Conservation (phyloP, 2,888 invertebrate species). For the Thereva unica region DNA sequence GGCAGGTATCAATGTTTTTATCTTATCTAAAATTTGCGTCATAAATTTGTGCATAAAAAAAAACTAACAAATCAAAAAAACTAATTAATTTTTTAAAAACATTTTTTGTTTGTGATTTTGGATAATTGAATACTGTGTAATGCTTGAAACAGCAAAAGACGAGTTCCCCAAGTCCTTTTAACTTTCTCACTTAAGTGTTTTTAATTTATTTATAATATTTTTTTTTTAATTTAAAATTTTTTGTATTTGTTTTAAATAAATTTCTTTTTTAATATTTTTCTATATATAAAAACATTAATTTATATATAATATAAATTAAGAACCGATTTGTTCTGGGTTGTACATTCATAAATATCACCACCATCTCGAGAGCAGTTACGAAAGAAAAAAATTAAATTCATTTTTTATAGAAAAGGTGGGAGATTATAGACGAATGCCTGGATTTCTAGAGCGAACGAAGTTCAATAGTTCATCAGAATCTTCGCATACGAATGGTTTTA, state of each 20-base stretch:
- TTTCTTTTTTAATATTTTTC: conserved; percentile 24
- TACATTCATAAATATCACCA: conserved; percentile 10
- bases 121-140: too few relatives aligned
- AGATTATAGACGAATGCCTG: conserved; percentile 75
- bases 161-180: too few relatives aligned
- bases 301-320: conserved; percentile 35
- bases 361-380: background rate
- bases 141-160: too few relatives aligned
- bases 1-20: conserved; percentile 7
- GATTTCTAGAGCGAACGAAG: conserved; percentile 88
- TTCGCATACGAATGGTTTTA: conserved; percentile 87
- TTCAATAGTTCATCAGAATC: conserved; percentile 88
- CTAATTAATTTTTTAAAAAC: too few relatives aligned
- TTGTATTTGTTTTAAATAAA: too few relatives aligned
- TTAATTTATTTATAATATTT: too few relatives aligned
- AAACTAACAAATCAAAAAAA: conserved; percentile 14
- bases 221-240: too few relatives aligned
- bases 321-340: conserved; percentile 27
- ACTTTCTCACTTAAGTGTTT: too few relatives aligned
- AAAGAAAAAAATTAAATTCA: too few relatives aligned
- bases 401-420: too few relatives aligned
- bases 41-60: conserved; percentile 11
- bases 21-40: conserved; percentile 8
- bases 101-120: too few relatives aligned
- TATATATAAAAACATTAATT: conserved; percentile 30